Percentiles rank a stretch among this genome's conserved stretches.
These are phyloP conservation scores for Masnerella sp. DNA, from an alignment of 2,888 invertebrate genomes.

Conservation along the genomic window DNA sequence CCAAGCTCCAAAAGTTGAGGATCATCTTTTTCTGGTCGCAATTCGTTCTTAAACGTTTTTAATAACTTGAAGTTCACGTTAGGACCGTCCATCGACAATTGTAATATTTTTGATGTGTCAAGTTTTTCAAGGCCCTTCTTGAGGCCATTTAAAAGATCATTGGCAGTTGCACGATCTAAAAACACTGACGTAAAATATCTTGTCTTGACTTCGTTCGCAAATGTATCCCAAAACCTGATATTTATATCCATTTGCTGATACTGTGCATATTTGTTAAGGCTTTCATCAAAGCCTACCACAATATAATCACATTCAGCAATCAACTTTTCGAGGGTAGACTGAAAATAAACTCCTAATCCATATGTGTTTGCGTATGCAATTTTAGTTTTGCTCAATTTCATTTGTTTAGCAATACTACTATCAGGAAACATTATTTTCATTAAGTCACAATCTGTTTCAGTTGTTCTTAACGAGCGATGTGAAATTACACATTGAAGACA, in stretches of 20 bases:
- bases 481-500: conserved; percentile 28
- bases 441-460: conserved; percentile 21
- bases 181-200: conserved; percentile 14
- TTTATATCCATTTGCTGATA: conserved; percentile 9
- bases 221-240: conserved; percentile 3
- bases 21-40: conserved; percentile 25
- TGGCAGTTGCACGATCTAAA: not conserved
- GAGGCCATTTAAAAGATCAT: not conserved
- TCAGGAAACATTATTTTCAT: conserved; percentile 51
- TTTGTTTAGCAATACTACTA: conserved; percentile 38
- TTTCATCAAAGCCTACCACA: conserved; percentile 13
- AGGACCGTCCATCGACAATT: conserved; percentile 10
- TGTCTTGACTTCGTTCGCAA: not conserved
- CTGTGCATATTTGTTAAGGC: conserved; percentile 1
- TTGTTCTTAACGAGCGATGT: conserved; percentile 26
- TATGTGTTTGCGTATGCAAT: conserved; percentile 47
- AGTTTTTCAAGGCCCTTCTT: not conserved
- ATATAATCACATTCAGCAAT: not conserved
- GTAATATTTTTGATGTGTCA: not conserved
- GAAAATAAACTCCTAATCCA: conserved; percentile 4
- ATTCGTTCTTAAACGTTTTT: not conserved
- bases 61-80: conserved; percentile 8
- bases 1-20: conserved; percentile 63
- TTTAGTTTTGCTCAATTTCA: conserved; percentile 50
- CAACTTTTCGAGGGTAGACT: not conserved